These are phyloP conservation scores for Pipistrellus nathusii DNA, from an alignment of 2,797 vertebrate genomes.

Conservation along the genomic window DNA sequence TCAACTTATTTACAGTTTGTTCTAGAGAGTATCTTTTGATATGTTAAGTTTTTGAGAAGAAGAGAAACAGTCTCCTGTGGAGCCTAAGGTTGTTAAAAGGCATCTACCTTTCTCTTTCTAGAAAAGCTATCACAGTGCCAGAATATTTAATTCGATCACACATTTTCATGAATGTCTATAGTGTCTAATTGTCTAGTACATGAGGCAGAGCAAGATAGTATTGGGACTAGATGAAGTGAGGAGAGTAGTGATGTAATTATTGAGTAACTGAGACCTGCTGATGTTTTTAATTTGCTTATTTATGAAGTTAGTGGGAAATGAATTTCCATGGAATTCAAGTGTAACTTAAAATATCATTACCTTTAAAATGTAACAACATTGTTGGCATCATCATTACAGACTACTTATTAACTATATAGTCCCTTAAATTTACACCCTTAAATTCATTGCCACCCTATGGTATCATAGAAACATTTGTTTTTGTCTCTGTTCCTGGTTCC, in stretches of 20 bases:
- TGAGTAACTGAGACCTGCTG: constrained; percentile 39
- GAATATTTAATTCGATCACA: constrained; percentile 56
- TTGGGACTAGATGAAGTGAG: constrained; percentile 26
- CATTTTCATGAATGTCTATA: constrained; percentile 57
- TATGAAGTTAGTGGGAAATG: constrained; percentile 62
- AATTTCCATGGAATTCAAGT: constrained; percentile 33
- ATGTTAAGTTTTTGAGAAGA: background rate
- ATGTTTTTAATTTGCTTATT: constrained; percentile 67
- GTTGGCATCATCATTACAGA: constrained; percentile 1
- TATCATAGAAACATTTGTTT: constrained; percentile 32
- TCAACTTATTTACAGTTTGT: constrained; percentile 9
- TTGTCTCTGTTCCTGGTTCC: background rate
- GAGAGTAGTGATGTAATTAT: constrained; percentile 49
- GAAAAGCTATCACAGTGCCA: constrained; percentile 23
- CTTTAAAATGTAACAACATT: constrained; percentile 62
- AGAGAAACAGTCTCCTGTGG: background rate
- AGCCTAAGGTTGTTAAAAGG: background rate
- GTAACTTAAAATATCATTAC: constrained; percentile 41
- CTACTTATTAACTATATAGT: constrained; percentile 44
- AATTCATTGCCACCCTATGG: constrained; percentile 45
- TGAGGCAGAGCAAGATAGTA: constrained; percentile 46
- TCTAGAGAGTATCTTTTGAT: constrained; percentile 9
- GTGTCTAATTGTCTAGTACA: constrained; percentile 73
- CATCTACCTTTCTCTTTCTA: background rate
- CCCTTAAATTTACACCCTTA: constrained; percentile 49